These are phyloP conservation scores for Nestor notabilis DNA, from an alignment of 2,113 vertebrate species.

Conservation along the genomic window DNA sequence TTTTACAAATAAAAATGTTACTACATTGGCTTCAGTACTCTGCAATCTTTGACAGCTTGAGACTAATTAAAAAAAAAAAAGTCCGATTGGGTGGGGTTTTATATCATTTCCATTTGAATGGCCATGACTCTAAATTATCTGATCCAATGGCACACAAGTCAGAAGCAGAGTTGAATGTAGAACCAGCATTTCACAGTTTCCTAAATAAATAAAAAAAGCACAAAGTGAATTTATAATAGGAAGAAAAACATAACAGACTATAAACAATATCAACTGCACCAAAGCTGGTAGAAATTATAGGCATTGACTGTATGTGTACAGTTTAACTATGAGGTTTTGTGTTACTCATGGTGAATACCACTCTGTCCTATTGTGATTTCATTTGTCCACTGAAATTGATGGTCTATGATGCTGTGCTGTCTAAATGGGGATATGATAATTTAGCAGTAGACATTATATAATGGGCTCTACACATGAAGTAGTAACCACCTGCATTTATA, in stretches of 20 bases:
- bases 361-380: not conserved
- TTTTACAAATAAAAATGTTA: not conserved
- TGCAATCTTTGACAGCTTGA: not conserved
- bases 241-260: not conserved
- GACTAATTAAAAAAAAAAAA: not conserved
- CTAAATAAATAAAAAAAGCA: not conserved
- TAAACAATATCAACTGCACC: not conserved
- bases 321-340: not conserved
- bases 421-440: not conserved
- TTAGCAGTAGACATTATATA: not conserved
- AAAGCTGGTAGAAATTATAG: not conserved
- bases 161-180: not conserved
- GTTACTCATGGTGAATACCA: not conserved
- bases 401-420: not conserved
- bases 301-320: not conserved
- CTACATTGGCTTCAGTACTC: not conserved
- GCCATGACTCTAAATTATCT: not conserved
- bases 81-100: accelerated
- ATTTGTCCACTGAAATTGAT: not conserved
- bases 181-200: not conserved
- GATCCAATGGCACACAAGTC: not conserved
- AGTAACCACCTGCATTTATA: not conserved
- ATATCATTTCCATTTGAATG: not conserved
- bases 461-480: not conserved
- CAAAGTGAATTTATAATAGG: not conserved